Conservation (phyloP, 2,113 vertebrate species). For the Aspiorhynchus laticeps region DNA sequence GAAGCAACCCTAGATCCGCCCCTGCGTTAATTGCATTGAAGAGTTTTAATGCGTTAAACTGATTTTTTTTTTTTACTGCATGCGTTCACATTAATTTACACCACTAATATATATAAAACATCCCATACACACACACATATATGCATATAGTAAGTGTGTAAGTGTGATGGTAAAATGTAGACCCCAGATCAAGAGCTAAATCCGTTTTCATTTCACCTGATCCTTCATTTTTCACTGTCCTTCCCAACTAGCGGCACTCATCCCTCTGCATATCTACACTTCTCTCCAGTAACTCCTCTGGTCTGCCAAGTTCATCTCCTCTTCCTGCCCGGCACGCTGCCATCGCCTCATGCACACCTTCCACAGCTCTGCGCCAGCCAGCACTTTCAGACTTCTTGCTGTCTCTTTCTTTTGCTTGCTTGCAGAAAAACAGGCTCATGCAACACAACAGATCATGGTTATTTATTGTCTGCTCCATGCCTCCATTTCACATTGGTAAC, state of each 20-base stretch:
- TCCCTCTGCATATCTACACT: constrained; percentile 51
- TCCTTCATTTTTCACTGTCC: constrained; percentile 5
- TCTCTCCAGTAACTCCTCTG: constrained; percentile 40
- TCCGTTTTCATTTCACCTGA: not conserved
- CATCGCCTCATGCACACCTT: constrained; percentile 52
- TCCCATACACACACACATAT: too few species aligned
- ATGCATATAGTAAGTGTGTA: not conserved
- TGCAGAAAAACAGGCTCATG: constrained; percentile 21
- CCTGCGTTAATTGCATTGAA: too few species aligned
- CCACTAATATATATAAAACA: too few species aligned
- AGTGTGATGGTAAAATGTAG: not conserved
- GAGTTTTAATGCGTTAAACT: too few species aligned
- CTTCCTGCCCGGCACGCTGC: constrained; percentile 56
- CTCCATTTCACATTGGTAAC: constrained; percentile 9
- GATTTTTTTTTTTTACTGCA: too few species aligned
- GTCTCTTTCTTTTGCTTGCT: constrained; percentile 28
- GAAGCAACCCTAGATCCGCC: too few species aligned
- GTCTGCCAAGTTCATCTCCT: constrained; percentile 59
- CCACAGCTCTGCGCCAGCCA: constrained; percentile 32
- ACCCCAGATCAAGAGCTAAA: not conserved
- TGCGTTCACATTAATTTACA: too few species aligned
- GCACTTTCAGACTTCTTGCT: constrained; percentile 37
- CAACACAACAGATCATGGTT: constrained; percentile 27
- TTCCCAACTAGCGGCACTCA: constrained; percentile 36
- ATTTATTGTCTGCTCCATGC: constrained; percentile 12